Base-by-base conservation (phyloP, 2,113 vertebrate species). In the Onychorhynchus coronatus region DNA sequence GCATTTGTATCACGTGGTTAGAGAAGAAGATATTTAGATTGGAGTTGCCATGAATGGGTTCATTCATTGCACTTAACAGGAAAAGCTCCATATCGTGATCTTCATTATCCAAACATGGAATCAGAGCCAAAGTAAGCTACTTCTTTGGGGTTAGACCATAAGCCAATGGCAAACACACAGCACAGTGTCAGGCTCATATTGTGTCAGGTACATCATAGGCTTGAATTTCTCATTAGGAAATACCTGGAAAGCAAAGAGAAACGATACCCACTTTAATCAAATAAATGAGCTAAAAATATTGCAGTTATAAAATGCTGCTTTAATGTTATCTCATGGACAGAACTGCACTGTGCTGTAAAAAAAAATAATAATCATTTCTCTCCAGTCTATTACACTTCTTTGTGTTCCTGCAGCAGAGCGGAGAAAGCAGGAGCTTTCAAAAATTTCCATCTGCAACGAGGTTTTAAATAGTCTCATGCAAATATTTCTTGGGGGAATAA, bases 391-490 rank as follows among this genome's bases (percentile, higher is more conserved):
- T 88, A 42, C 59, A 33, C 25, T 59, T 49, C 52, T 74, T 88
- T 9, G 2, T 77, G 68, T 44, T 92, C 68, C 85, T 91, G 72
- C 63, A 95, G 63, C 76, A 67, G 67, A 77, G 72, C 2, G 0
- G 53, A 63, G 75, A 94, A 74, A 39, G 55, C 33, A 82, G 62
- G 41, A 55, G 35, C 22, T 91, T 68, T 83, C 78, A 65, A 35
- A 94, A 75, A 49, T 53, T 63, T 56, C 66, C 46, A 73, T 65
- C 75, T 80, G 41, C 90, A 93, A 31, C 0, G 22, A 70, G 31
- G 17, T 80, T 93, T 97, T 83, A 76, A 93, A 79, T 21, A 75
- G 44, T 39, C 25, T 81, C 27, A 56, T 9, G 19, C 46, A 74
- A 93, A 77, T 21, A 21, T 50, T 71, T 74, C 23, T 65, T 47